Percentiles rank a stretch among this genome's conserved stretches.
Evolutionary conservation across 2,797 vertebrate genomes (phyloP).

Genomic region (Mastacembelus armatus): DNA sequence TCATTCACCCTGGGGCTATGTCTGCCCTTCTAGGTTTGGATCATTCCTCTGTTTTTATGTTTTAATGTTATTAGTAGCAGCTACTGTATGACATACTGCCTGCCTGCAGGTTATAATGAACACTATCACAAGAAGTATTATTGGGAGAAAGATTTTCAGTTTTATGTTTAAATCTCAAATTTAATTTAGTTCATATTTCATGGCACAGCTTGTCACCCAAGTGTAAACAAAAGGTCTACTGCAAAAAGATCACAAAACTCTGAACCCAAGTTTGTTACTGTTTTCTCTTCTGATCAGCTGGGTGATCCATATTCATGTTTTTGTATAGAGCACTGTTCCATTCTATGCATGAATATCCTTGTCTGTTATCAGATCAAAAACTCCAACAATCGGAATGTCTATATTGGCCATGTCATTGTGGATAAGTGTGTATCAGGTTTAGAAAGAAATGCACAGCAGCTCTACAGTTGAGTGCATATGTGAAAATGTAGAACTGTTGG

Average conservation of each 20-base stretch:
- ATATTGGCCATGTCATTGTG: not conserved
- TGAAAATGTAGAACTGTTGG: slow-evolving; percentile 60
- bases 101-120: too few relatives aligned
- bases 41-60: slow-evolving; percentile 19
- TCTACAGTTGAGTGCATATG: not conserved
- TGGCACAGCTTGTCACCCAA: not conserved
- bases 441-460: not conserved
- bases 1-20: slow-evolving; percentile 5
- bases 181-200: not conserved
- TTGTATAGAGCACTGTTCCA: too few relatives aligned
- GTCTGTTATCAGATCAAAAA: not conserved
- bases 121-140: not conserved
- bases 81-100: not conserved
- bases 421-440: not conserved
- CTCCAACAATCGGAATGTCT: not conserved
- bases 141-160: not conserved
- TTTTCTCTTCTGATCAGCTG: not conserved
- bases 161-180: not conserved
- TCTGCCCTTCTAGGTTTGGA: not conserved
- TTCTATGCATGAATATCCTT: not conserved
- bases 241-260: too few relatives aligned
- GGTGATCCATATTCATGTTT: too few relatives aligned
- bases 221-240: not conserved
- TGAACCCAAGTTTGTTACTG: too few relatives aligned
- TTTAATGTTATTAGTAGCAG: slow-evolving; percentile 4